Conservation (phyloP, 2,797 vertebrate species). For the Cryptoprocta ferox region DNA sequence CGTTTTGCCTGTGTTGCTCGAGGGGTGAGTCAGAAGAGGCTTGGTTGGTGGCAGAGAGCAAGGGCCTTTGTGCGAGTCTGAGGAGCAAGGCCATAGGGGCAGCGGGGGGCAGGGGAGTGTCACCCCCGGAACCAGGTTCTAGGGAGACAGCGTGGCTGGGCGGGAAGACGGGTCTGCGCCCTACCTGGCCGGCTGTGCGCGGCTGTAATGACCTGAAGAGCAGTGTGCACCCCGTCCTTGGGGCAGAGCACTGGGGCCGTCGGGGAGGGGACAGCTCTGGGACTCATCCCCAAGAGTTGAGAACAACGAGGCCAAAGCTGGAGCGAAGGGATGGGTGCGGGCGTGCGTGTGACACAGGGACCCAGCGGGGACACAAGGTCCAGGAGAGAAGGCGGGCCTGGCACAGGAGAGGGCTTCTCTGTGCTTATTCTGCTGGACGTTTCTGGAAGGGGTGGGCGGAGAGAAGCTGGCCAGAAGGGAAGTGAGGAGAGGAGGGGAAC, state of each 20-base stretch:
- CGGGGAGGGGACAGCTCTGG: too few species aligned
- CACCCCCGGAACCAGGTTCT: not conserved
- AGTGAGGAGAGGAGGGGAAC: rapidly evolving
- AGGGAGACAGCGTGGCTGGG: rapidly evolving
- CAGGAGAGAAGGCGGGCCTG: not conserved
- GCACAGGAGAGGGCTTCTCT: rapidly evolving
- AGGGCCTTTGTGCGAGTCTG: not conserved
- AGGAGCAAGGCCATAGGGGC: not conserved
- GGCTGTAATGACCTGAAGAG: too few species aligned
- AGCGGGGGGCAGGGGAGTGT: not conserved
- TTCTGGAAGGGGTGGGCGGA: not conserved
- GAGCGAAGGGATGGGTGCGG: not conserved
- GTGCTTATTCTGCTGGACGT: not conserved
- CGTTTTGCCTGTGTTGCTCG: not conserved
- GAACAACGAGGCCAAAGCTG: too few species aligned
- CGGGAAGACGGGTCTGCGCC: not conserved
- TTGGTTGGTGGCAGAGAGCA: not conserved
- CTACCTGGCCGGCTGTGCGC: rapidly evolving
- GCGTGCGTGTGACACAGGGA: rapidly evolving
- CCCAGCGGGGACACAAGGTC: rapidly evolving
- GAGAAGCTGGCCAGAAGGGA: not conserved
- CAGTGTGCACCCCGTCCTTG: rapidly evolving
- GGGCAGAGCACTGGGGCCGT: rapidly evolving
- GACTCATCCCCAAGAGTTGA: not conserved
- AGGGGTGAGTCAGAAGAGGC: rapidly evolving